Evolutionary conservation across 2,113 vertebrate genomes (phyloP).

Genomic region (Thamnophis sirtalis): DNA sequence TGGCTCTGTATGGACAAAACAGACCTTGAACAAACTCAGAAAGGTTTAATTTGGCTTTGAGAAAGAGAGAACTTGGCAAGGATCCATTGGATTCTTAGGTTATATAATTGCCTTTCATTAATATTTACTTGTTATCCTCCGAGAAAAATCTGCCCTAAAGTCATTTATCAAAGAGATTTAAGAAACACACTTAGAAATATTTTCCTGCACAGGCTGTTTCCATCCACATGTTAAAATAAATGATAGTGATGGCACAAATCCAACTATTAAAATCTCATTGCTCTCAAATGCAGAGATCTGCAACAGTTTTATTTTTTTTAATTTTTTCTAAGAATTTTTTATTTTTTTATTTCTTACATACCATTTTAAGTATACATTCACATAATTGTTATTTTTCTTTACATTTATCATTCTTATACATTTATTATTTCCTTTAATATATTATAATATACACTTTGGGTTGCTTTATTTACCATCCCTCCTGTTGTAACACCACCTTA

Average conservation of each 20-base stretch:
- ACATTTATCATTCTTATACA: too few species aligned
- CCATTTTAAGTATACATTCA: too few species aligned
- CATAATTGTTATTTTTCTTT: too few species aligned
- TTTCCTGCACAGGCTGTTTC: not conserved
- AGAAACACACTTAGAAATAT: slow-evolving; percentile 9
- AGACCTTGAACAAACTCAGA: not conserved
- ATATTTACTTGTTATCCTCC: slow-evolving; percentile 41
- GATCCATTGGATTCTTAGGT: not conserved
- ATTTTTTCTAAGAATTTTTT: too few species aligned
- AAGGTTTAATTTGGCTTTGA: not conserved
- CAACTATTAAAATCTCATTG: not conserved
- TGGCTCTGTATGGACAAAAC: not conserved
- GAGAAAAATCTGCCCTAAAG: not conserved
- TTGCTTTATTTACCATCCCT: too few species aligned
- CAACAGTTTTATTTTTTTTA: not conserved
- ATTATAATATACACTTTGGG: too few species aligned
- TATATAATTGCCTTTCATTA: slow-evolving; percentile 18
- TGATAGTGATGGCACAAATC: not conserved
- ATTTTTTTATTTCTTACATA: too few species aligned
- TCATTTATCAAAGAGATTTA: slow-evolving; percentile 37
- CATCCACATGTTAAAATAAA: not conserved
- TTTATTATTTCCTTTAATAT: too few species aligned
- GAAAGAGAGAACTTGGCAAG: not conserved
- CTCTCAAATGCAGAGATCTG: not conserved
- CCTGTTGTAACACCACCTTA: too few species aligned